Base-by-base conservation (phyloP, 2,113 vertebrate species). In the Cairina moschata region DNA sequence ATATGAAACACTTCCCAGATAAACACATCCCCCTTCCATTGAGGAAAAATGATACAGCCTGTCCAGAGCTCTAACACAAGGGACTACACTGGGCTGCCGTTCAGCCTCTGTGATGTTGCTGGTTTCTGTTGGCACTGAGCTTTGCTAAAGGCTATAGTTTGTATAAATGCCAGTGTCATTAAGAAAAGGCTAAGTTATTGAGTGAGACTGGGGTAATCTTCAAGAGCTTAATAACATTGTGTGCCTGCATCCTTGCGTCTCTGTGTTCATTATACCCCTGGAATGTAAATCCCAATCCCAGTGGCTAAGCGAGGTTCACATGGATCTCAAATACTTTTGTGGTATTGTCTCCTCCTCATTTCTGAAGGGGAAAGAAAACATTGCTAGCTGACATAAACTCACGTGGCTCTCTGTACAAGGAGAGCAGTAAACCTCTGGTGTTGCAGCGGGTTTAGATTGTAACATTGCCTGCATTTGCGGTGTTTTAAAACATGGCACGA, bases 211-310 rank as follows among this genome's bases (percentile, higher is more conserved):
- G 74, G 66, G 40, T 79, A 40, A 76, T 75, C 69, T 86, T 78
- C 69, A 88, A 68, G 79, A 66, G 10, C 67, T 90, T 92, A 81
- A 84, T 86, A 54, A 63, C 0, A 0, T 44, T 21, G 7, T 50
- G 34, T 31, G 6, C 90, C 86, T 38, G 23, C 86, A 75, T 91
- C 73, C 85, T 80, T 92, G 55, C 0, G 0, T 80, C 82, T 90
- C 76, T 90, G 69, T 26, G 77, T 69, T 94, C 55, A 3, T 82
- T 93, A 83, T 92, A 54, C 5, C 44, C 42, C 58, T 84, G 92
- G 88, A 94, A 96, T 87, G 69, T 82, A 95, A 94, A 86, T 91
- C 66, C 80, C 88, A 93, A 56, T 78, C 83, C 90, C 88, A 60
- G 38, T 87, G 71, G 66, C 86, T 85, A 73, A 89, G 78, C 63